Evolutionary conservation across 1,140 invertebrate genomes (phyloP).

Genomic region (Chrysomallon squamiferum): DNA sequence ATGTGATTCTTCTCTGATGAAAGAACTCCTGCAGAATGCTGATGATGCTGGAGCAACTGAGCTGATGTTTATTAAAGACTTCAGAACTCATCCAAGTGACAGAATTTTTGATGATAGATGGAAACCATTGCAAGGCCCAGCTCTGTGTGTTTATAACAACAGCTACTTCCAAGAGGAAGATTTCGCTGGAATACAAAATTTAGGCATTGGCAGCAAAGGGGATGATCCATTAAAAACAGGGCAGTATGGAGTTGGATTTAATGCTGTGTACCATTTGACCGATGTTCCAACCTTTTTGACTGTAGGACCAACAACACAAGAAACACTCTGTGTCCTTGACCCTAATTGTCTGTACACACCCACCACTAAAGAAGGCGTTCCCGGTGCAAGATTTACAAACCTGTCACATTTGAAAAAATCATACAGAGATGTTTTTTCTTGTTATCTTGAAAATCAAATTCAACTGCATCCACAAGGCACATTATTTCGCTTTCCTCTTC

Average conservation of each 20-base stretch:
- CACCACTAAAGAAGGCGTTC: constrained; percentile 25
- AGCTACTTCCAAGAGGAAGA: constrained; percentile 49
- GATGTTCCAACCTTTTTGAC: constrained; percentile 55
- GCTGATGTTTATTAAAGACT: constrained; percentile 53
- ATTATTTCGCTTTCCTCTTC: constrained; percentile 45
- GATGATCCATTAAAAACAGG: constrained; percentile 46
- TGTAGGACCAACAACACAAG: constrained; percentile 26
- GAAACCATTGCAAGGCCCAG: constrained; percentile 46
- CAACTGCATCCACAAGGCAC: constrained; percentile 26
- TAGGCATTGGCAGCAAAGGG: constrained; percentile 50
- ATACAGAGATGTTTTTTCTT: constrained; percentile 37
- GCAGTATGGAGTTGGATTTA: constrained; percentile 58
- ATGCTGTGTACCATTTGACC: constrained; percentile 58
- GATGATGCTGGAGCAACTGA: constrained; percentile 60
- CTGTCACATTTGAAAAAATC: constrained; percentile 16
- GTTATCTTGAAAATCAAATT: constrained; percentile 36
- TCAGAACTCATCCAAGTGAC: constrained; percentile 16
- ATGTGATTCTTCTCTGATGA: constrained; percentile 42
- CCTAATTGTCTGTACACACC: constrained; percentile 49
- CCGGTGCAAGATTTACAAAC: constrained; percentile 35
- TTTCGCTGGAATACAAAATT: constrained; percentile 49
- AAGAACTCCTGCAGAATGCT: constrained; percentile 64
- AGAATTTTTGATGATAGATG: constrained; percentile 8
- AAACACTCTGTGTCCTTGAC: constrained; percentile 53
- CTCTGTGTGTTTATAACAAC: constrained; percentile 56